phyloP scores from a whole-genome alignment of 2,888 invertebrate genomes.

The Drosophila atroscutellata region DNA sequence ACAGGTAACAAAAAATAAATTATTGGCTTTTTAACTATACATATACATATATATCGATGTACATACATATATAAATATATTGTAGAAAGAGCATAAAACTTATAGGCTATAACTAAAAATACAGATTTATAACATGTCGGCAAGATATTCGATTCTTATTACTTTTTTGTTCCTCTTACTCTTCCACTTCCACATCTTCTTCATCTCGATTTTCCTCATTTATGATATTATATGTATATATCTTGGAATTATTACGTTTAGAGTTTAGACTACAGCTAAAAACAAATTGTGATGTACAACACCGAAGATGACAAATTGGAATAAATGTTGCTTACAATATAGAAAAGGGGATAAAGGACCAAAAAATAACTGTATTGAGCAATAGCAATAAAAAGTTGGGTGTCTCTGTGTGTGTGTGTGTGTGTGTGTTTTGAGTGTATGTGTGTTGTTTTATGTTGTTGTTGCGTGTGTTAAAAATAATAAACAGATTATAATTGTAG shows the following conservation, averaged over 20 bases:
- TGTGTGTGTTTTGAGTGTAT: constrained; percentile 1
- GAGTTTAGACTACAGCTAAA: constrained; percentile 66
- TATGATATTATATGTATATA: constrained; percentile 33
- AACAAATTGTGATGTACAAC: constrained; percentile 79
- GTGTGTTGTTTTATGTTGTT: background rate
- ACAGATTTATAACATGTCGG: constrained; percentile 78
- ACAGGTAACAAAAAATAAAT: constrained; percentile 80
- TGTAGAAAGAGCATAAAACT: constrained; percentile 77
- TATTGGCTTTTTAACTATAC: constrained; percentile 69
- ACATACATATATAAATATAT: constrained; percentile 29
- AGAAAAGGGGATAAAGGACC: constrained; percentile 2
- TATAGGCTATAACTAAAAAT: constrained; percentile 65
- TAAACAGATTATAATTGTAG: constrained; percentile 38
- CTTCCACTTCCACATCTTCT: constrained; percentile 1
- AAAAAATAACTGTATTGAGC: constrained; percentile 8
- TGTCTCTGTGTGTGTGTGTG: constrained; percentile 4
- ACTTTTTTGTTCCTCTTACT: constrained; percentile 30
- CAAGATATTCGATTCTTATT: constrained; percentile 76
- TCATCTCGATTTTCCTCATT: constrained; percentile 20
- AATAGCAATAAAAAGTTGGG: background rate
- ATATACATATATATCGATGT: constrained; percentile 36
- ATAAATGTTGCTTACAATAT: constrained; percentile 31
- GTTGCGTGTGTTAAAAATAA: constrained; percentile 23
- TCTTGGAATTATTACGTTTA: constrained; percentile 50
- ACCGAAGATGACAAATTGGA: constrained; percentile 58